phyloP scores from a whole-genome alignment of 2,113 vertebrate species.

The Oreochromis niloticus region DNA sequence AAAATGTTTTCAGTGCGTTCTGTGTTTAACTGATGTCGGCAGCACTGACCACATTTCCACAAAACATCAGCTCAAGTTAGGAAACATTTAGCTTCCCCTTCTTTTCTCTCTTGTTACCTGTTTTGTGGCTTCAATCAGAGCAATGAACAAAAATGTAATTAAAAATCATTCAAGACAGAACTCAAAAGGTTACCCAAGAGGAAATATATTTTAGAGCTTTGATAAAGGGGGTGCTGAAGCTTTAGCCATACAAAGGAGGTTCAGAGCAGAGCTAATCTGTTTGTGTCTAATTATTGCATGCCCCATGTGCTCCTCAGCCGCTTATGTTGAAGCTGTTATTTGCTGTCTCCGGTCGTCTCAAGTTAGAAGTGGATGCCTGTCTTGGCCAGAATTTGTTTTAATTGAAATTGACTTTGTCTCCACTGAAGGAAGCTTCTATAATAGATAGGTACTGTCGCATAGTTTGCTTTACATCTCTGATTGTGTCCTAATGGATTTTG shows the following conservation, averaged over 20 bases:
- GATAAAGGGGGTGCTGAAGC: neutral
- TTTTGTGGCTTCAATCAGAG: neutral
- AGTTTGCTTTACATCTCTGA: slow-evolving; percentile 10
- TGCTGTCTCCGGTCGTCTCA: slow-evolving; percentile 5
- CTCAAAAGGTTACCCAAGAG: neutral
- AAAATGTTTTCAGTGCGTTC: neutral
- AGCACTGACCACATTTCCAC: neutral
- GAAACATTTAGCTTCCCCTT: neutral
- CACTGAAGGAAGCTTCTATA: slow-evolving; percentile 43
- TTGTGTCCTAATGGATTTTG: slow-evolving; percentile 18
- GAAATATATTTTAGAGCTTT: neutral
- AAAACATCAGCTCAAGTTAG: neutral
- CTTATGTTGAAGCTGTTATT: slow-evolving; percentile 25
- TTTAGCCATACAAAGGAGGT: neutral
- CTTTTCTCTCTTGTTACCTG: neutral
- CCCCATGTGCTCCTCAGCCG: neutral
- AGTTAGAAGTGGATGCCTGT: slow-evolving; percentile 7
- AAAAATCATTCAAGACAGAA: neutral
- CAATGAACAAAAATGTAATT: neutral
- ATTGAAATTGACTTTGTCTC: slow-evolving; percentile 72
- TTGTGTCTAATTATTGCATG: slow-evolving; percentile 25
- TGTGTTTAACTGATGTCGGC: neutral
- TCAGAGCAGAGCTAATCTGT: neutral
- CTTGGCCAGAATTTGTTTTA: slow-evolving; percentile 41
- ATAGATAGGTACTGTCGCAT: slow-evolving; percentile 34